These are phyloP conservation scores for Cryptoprocta ferox DNA, from an alignment of 2,797 vertebrate genomes.

Conservation along the genomic window DNA sequence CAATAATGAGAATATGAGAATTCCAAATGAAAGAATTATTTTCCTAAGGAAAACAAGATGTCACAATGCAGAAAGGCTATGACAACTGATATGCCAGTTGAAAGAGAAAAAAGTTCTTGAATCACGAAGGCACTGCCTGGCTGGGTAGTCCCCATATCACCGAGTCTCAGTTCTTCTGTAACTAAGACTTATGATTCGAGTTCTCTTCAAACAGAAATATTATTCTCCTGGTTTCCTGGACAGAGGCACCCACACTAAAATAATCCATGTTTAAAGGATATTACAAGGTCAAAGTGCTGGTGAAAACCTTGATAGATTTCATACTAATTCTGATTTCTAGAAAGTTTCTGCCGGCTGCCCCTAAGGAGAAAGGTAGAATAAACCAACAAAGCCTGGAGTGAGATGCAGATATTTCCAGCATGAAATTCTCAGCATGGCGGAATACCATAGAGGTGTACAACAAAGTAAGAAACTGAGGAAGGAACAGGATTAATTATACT, in stretches of 20 bases:
- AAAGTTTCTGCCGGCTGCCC: slow-evolving; percentile 4
- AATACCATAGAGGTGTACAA: background rate
- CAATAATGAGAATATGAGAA: slow-evolving; percentile 53
- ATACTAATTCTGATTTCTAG: slow-evolving; percentile 26
- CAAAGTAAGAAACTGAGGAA: slow-evolving; percentile 40
- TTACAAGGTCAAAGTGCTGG: background rate
- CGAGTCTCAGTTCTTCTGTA: background rate
- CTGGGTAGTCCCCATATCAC: background rate
- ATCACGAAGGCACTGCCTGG: background rate
- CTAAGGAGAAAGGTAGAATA: background rate
- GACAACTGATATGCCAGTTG: background rate
- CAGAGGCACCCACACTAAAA: background rate
- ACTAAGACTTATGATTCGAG: background rate
- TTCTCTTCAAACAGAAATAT: slow-evolving; percentile 8
- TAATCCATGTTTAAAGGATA: background rate
- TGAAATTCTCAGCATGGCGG: background rate
- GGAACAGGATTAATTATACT: background rate
- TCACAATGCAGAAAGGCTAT: slow-evolving; percentile 37
- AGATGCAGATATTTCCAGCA: background rate
- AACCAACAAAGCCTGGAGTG: background rate
- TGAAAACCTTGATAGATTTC: background rate
- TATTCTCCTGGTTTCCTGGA: slow-evolving; percentile 38
- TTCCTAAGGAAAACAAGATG: slow-evolving; percentile 56
- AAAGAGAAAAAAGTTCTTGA: background rate
- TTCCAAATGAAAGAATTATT: slow-evolving; percentile 14